phyloP scores from a whole-genome alignment of 2,797 vertebrate species.

The Mus spretus region DNA sequence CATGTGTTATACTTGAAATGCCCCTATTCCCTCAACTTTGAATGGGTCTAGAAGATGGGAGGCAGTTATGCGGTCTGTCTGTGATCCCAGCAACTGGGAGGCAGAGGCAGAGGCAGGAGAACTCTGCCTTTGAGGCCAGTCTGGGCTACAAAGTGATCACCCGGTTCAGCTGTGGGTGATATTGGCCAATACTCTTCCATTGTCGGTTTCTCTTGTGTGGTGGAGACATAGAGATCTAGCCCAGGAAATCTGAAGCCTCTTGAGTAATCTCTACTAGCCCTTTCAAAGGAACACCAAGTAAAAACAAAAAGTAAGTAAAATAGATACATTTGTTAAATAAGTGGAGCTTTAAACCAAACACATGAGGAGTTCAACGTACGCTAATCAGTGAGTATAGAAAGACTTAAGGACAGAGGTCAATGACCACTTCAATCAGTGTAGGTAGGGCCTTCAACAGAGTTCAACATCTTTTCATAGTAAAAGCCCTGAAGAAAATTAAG shows the following conservation, averaged over 20 bases:
- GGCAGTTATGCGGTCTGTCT: not conserved
- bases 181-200: not conserved
- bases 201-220: not conserved
- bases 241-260: not conserved
- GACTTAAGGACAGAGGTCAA: not conserved
- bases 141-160: not conserved
- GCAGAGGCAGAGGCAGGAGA: not conserved
- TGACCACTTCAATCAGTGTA: not conserved
- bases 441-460: not conserved
- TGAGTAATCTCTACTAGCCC: not conserved
- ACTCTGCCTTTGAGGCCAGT: not conserved
- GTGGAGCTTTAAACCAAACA: not conserved
- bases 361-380: not conserved
- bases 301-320: slow-evolving; percentile 44
- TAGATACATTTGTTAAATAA: not conserved
- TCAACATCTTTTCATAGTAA: not conserved
- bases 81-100: not conserved
- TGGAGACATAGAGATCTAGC: not conserved
- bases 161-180: not conserved
- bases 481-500: not conserved
- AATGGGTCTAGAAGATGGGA: not conserved
- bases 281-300: not conserved
- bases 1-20: not conserved
- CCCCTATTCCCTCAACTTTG: not conserved
- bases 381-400: not conserved